Evolutionary conservation across 2,888 invertebrate species (phyloP).

Genomic region (Branchellion lobata): DNA sequence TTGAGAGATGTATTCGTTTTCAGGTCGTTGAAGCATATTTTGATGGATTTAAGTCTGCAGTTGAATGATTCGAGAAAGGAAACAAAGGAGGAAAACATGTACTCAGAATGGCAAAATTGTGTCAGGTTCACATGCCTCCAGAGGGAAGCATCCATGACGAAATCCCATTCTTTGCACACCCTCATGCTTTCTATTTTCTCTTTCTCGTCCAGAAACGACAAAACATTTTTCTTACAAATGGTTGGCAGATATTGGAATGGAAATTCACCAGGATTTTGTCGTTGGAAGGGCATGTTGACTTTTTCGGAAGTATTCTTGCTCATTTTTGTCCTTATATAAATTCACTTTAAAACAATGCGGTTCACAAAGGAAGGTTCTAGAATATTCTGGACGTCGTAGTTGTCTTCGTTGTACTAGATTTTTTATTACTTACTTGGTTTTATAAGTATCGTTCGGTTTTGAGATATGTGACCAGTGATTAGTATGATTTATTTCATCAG

Average conservation of each 20-base stretch:
- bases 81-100: not conserved
- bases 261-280: conserved; percentile 23
- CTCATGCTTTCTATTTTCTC: conserved; percentile 2
- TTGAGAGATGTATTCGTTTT: not conserved
- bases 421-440: too few relatives aligned
- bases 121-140: not conserved
- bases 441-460: too few relatives aligned
- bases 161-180: conserved; percentile 31
- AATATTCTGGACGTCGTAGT: too few relatives aligned
- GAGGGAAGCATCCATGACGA: not conserved
- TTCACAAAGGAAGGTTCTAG: too few relatives aligned
- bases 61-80: conserved; percentile 3
- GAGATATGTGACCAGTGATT: too few relatives aligned
- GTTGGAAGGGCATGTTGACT: too few relatives aligned
- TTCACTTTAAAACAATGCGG: too few relatives aligned
- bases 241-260: conserved; percentile 30
- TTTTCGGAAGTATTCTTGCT: too few relatives aligned
- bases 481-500: too few relatives aligned
- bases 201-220: conserved; percentile 16
- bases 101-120: not conserved
- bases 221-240: conserved; percentile 20
- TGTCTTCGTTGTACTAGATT: too few relatives aligned
- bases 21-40: not conserved
- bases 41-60: conserved; percentile 8
- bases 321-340: too few relatives aligned